Base-by-base conservation (phyloP, 37 sponge, comb jelly and placozoan genomes). In the Chondrilla cf. caribensis region DNA sequence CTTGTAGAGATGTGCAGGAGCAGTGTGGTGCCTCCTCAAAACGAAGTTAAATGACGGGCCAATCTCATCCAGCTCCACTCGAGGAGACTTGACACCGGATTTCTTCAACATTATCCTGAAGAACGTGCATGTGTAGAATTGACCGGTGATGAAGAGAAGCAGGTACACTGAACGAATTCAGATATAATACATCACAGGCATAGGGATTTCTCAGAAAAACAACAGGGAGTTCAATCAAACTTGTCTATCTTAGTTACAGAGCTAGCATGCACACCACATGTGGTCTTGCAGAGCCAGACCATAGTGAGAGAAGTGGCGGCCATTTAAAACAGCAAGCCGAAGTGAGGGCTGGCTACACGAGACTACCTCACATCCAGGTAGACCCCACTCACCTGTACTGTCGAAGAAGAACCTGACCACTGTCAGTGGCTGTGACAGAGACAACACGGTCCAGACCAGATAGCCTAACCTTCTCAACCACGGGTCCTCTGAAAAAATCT, bases 51-150 rank as follows among this genome's bases (percentile, higher is more conserved):
- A 54, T 25, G 92, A 87, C 19, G 96, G 94, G 0, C 98, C 98
- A 77, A 98, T 93, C 78, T 98, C 96, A n/a, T 87, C 94, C 66
- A 98, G 77, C 77, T 95, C 98, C 62, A 93, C 82, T 29, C 89
- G 70, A 60, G 96, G 93, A 22, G 76, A 84, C 14, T 75, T 78
- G 15, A 70, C 79, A 37, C 97, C 97, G 17, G 95, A 94, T 68
- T 97, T 97, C 92, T 93, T 97, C 66, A 97, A 65, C 6, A 44
- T 22, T 54, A 89, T 81, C 47, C 94, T 93, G 42, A 29, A 62
- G 6, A 55, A 55, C 17, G 57, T 11, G 17, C 57, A 57, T 79
- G 66, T 31, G 66, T 62, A 18, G 7, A 66, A 42, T 4, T 18
- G 5, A 28, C 40, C n/a, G n/a, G n/a, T n/a, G n/a, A n/a, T n/a